Base-by-base conservation (phyloP, 2,888 invertebrate species). In the Acrobasis repandana region DNA sequence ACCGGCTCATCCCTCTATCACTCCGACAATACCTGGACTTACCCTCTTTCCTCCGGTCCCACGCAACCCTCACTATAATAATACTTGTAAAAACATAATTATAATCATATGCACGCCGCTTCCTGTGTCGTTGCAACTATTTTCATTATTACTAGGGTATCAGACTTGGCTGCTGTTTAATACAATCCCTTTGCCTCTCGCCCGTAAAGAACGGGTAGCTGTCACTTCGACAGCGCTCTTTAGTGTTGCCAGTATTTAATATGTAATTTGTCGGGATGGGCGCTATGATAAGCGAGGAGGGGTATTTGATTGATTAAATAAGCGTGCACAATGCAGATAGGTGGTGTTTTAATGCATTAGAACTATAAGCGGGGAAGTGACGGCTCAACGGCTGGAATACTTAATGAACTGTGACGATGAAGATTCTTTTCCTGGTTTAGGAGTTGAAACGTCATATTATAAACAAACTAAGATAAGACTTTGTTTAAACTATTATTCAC, bases 281-380 rank as follows among this genome's bases (percentile, higher is more conserved):
- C 76, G 76, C 72, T 70, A 72, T 81, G 87, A 88, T 88, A 89
- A 86, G 83, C 80, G 73, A 69, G 70, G 81, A 75, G 86, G 60
- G 87, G 82, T 84, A 84, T 79, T 79, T 90, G 90, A 90, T 90
- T 90, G 91, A 90, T 90, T 90, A 86, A 88, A 86, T 84, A 86
- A 86, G 90, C 84, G 89, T 90, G 90, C 83, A 74, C 77, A 70
- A 70, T 75, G 71, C 76, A 78, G 90, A 89, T 90, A 89, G 82
- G 82, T 79, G 77, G 73, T 83, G 80, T 78, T 86, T 86, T 85
- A 77, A 83, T 77, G 80, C 72, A 76, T 79, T 74, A 72, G 72
- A 80, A 80, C 77, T 82, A 83, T 86, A 85, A 80, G 77, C 76
- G 80, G 70, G 70, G 73, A 68, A 72, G 76, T 69, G 73, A 63